Evolutionary conservation across 2,888 invertebrate species (phyloP).

Genomic region (Osmoderma eremita): DNA sequence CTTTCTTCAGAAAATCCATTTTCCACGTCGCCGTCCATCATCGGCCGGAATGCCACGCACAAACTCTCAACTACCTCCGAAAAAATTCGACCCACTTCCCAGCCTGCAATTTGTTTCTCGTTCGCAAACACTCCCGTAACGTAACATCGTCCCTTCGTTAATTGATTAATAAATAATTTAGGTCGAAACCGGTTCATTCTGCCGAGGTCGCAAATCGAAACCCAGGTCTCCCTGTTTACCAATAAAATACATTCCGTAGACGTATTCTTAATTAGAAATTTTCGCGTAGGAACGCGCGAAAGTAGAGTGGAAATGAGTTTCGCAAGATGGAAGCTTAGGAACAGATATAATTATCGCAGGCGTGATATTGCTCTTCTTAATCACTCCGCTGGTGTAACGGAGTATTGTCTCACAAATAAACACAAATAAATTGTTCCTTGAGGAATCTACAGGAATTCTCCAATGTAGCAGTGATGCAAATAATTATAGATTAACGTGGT

Average conservation of each 20-base stretch:
- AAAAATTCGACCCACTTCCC: conserved; percentile 8
- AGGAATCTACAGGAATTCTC: too few species aligned
- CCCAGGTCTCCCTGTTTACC: conserved; percentile 35
- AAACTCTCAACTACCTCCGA: neutral
- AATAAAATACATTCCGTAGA: conserved; percentile 45
- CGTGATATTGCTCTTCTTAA: conserved; percentile 31
- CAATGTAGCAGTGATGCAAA: too few species aligned
- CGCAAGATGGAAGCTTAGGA: neutral
- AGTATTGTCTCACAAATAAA: conserved; percentile 33
- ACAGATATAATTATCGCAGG: conserved; percentile 30
- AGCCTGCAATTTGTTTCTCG: neutral
- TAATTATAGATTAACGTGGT: too few species aligned
- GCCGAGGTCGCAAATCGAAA: conserved; percentile 1
- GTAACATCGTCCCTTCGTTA: conserved; percentile 31
- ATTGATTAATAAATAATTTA: conserved; percentile 49
- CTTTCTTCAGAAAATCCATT: conserved; percentile 32
- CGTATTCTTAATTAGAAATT: conserved; percentile 47
- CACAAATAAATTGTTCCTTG: neutral
- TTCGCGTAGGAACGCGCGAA: conserved; percentile 18
- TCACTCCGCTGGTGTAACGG: conserved; percentile 8
- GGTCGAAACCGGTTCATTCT: conserved; percentile 45
- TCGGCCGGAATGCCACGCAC: conserved; percentile 5
- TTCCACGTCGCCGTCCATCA: conserved; percentile 41
- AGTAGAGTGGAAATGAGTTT: neutral
- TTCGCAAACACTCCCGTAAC: neutral